These are phyloP conservation scores for Orius laevigatus DNA, from an alignment of 1,140 invertebrate genomes.

Conservation along the genomic window DNA sequence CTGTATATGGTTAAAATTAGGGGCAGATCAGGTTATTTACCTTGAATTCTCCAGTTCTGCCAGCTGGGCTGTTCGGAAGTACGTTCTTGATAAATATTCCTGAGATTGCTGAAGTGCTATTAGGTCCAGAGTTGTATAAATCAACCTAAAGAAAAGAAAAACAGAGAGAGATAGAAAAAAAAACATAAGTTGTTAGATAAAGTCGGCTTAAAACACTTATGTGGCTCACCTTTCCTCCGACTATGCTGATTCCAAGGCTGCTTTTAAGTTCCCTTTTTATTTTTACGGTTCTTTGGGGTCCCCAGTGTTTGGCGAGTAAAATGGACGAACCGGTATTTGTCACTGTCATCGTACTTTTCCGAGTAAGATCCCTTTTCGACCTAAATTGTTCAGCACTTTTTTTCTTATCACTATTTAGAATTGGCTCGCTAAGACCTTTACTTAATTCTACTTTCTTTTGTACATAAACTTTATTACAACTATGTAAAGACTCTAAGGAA, in stretches of 20 bases:
- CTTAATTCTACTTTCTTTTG: constrained; percentile 8
- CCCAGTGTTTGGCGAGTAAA: constrained; percentile 68
- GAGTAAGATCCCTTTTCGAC: constrained; percentile 5
- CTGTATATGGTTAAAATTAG: too few species aligned
- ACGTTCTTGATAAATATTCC: constrained; percentile 99
- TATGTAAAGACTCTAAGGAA: constrained; percentile 17
- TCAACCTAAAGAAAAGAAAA: constrained; percentile 33
- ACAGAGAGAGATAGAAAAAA: constrained; percentile 1
- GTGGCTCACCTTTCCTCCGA: constrained; percentile 73
- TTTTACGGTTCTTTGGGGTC: constrained; percentile 56
- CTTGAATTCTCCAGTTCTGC: constrained; percentile 70
- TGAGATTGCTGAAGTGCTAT: constrained; percentile 41
- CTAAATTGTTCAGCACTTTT: constrained; percentile 3
- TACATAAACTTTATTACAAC: constrained; percentile 12
- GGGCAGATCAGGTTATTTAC: too few species aligned
- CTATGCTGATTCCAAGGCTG: constrained; percentile 88
- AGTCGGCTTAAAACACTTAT: not conserved
- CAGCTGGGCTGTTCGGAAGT: constrained; percentile 85
- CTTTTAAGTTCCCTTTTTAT: constrained; percentile 53
- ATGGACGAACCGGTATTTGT: constrained; percentile 27
- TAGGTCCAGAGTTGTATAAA: constrained; percentile 32
- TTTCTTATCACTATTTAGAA: constrained; percentile 13
- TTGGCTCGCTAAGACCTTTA: constrained; percentile 17
- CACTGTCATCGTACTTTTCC: constrained; percentile 29
- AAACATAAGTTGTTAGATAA: not conserved